Percentiles rank a stretch among this genome's conserved stretches.
Conservation (phyloP, 1,140 invertebrate genomes). For the Drosophila setifemur region DNA sequence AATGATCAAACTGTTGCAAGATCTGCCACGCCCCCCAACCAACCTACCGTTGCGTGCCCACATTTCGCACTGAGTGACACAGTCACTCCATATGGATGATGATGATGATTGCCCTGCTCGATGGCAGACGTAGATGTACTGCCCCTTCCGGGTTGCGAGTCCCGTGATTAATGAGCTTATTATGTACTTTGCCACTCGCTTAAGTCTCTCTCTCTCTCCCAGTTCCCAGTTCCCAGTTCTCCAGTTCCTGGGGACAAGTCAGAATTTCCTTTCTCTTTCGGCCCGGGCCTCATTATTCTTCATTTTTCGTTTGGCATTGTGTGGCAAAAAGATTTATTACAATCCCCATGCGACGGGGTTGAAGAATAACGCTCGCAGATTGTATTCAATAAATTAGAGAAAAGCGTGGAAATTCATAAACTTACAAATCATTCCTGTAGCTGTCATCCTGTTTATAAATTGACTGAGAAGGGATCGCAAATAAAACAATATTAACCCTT, state of each 20-base stretch:
- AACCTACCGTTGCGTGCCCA: slow-evolving; percentile 21
- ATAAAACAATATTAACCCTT: no score
- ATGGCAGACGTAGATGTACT: slow-evolving; percentile 1
- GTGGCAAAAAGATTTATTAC: slow-evolving; percentile 47
- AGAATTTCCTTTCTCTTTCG: slow-evolving; percentile 38
- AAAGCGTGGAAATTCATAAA: not conserved
- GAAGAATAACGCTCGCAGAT: not conserved
- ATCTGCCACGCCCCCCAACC: slow-evolving; percentile 7
- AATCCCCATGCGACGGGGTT: not conserved
- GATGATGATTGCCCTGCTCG: slow-evolving; percentile 22
- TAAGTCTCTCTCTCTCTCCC: not conserved
- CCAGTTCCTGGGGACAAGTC: slow-evolving; percentile 20
- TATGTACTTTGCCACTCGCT: slow-evolving; percentile 56
- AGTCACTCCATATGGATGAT: slow-evolving; percentile 33
- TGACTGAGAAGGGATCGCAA: not conserved
- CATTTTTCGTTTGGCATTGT: slow-evolving; percentile 55
- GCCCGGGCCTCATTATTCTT: slow-evolving; percentile 57
- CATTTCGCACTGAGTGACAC: slow-evolving; percentile 43
- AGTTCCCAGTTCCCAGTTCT: not conserved
- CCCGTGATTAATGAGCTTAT: slow-evolving; percentile 71
- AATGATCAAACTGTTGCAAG: slow-evolving; percentile 48
- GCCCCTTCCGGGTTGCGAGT: slow-evolving; percentile 14
- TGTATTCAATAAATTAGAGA: not conserved
- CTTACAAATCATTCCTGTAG: not conserved
- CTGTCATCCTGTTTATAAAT: not conserved